phyloP scores from a whole-genome alignment of 2,113 vertebrate species.

The Chionomys nivalis region DNA sequence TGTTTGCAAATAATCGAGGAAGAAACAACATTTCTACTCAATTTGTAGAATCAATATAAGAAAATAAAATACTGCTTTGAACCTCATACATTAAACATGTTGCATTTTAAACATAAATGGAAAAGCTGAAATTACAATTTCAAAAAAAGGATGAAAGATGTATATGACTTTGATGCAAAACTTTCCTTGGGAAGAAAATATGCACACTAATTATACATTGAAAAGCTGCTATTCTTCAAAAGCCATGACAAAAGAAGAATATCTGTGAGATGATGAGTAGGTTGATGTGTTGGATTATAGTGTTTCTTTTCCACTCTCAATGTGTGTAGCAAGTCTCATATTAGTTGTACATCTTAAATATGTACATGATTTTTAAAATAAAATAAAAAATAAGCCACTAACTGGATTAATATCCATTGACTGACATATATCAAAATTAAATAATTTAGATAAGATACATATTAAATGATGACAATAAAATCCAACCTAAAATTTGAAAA shows the following conservation, averaged over 20 bases:
- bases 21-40: not conserved
- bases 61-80: not conserved
- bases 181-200: not conserved
- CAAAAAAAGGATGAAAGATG: not conserved
- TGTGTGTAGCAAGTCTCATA: not conserved
- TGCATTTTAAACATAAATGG: not conserved
- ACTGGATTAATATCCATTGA: not conserved
- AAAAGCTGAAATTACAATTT: slow-evolving; percentile 5
- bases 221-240: not conserved
- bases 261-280: not conserved
- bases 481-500: not conserved
- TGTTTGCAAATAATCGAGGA: not conserved
- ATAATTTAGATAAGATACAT: too few relatives aligned
- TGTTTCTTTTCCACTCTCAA: not conserved
- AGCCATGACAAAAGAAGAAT: not conserved
- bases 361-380: not conserved
- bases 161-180: not conserved
- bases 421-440: too few relatives aligned
- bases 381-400: not conserved
- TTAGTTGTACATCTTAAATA: not conserved
- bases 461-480: not conserved
- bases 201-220: not conserved
- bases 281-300: not conserved
- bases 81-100: not conserved
- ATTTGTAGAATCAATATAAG: not conserved